Percentiles rank a stretch among this genome's conserved stretches.
These are phyloP conservation scores for Drosophila sp. DNA, from an alignment of 1,140 invertebrate species.

Conservation along the genomic window DNA sequence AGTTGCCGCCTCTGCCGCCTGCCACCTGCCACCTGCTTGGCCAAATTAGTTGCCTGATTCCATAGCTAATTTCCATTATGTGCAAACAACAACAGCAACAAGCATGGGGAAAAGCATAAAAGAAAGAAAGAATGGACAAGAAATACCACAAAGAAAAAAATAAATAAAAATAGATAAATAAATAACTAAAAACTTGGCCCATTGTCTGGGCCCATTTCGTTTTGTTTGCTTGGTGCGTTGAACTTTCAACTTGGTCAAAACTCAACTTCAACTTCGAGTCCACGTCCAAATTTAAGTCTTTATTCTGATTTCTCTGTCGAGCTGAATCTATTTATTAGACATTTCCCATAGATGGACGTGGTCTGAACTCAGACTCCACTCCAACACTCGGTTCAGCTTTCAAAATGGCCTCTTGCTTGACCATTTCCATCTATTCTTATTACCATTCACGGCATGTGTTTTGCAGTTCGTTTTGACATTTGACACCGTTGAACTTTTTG, in stretches of 20 bases:
- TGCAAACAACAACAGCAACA: slow-evolving; percentile 14
- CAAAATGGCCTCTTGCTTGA: slow-evolving; percentile 39
- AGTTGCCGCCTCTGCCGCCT: too few relatives aligned
- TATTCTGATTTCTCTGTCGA: slow-evolving; percentile 35
- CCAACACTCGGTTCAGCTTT: slow-evolving; percentile 40
- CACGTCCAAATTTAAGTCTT: slow-evolving; percentile 21
- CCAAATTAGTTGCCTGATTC: slow-evolving; percentile 42
- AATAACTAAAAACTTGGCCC: slow-evolving; percentile 13
- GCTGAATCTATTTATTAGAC: slow-evolving; percentile 69
- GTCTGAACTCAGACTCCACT: neutral
- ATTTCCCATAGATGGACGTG: slow-evolving; percentile 35
- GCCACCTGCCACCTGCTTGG: slow-evolving; percentile 41
- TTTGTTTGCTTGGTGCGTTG: slow-evolving; percentile 56
- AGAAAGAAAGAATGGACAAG: slow-evolving; percentile 5
- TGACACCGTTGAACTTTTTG: slow-evolving; percentile 72
- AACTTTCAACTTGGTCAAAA: slow-evolving; percentile 67
- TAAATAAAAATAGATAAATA: slow-evolving; percentile 12
- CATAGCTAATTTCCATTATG: slow-evolving; percentile 63
- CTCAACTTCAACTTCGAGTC: slow-evolving; percentile 8
- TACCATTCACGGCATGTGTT: slow-evolving; percentile 48
- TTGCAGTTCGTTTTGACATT: slow-evolving; percentile 56
- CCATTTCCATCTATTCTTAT: slow-evolving; percentile 34
- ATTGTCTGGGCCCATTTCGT: slow-evolving; percentile 34
- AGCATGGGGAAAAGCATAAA: slow-evolving; percentile 11
- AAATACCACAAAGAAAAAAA: slow-evolving; percentile 1